Percentiles rank a stretch among this genome's conserved stretches.
Conservation (phyloP, 2,113 vertebrate genomes). For the Pardalotus punctatus region DNA sequence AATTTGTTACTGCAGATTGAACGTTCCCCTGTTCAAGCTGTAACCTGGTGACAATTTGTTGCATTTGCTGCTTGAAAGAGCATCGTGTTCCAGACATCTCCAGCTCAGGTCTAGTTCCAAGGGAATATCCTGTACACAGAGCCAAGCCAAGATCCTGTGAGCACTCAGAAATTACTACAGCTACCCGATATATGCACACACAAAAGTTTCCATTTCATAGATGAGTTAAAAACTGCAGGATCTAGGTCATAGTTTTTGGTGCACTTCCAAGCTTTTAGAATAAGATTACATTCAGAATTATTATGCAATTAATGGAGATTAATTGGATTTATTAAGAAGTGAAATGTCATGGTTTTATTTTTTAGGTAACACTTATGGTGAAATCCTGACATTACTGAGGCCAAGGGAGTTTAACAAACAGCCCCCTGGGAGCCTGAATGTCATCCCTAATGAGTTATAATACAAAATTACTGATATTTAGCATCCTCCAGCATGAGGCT, state of each 20-base stretch:
- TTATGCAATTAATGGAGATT: neutral
- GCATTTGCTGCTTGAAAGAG: neutral
- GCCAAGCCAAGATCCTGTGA: neutral
- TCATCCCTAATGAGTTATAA: neutral
- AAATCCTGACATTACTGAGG: neutral
- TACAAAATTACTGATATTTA: slow-evolving; percentile 39
- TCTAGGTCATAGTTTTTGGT: neutral
- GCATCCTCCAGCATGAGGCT: neutral
- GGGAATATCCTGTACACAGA: neutral
- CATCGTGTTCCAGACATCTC: neutral
- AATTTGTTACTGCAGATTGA: neutral
- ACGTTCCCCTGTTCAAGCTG: neutral
- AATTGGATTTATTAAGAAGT: neutral
- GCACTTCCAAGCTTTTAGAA: neutral
- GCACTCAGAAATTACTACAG: neutral
- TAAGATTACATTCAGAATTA: neutral
- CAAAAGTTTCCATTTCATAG: neutral
- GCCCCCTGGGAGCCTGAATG: neutral
- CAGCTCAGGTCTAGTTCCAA: neutral
- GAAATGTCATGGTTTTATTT: neutral
- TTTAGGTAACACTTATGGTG: neutral
- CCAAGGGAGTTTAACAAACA: neutral
- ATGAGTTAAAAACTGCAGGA: neutral
- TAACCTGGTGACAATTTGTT: neutral
- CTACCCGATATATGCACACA: no score